Evolutionary conservation across 1,140 invertebrate species (phyloP).

Genomic region (Galendromus occidentalis): DNA sequence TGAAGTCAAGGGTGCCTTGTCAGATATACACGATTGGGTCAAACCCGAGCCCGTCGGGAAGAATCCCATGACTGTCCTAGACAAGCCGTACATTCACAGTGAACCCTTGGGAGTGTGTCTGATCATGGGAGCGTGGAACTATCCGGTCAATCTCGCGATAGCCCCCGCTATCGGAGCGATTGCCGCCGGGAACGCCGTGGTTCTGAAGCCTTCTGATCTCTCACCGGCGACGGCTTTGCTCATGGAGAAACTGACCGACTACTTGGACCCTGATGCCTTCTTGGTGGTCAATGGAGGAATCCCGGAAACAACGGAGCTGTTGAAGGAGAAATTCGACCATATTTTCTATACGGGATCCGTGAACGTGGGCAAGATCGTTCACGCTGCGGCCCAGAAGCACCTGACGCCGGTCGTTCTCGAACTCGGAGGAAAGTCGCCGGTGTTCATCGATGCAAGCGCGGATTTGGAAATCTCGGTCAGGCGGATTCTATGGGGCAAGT

Average conservation of each 20-base stretch:
- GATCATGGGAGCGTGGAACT: conserved; percentile 92
- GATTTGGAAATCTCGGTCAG: conserved; percentile 44
- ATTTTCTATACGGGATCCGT: conserved; percentile 93
- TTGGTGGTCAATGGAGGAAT: conserved; percentile 50
- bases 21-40: conserved; percentile 28
- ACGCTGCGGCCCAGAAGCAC: conserved; percentile 65
- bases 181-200: conserved; percentile 44
- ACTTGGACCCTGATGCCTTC: conserved; percentile 30
- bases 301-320: conserved; percentile 56
- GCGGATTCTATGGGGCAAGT: conserved; percentile 89
- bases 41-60: conserved; percentile 29
- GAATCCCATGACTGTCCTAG: conserved; percentile 32
- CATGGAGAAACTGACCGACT: conserved; percentile 38
- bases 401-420: conserved; percentile 89
- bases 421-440: conserved; percentile 74
- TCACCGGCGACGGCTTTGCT: conserved; percentile 47
- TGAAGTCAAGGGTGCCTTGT: conserved; percentile 20
- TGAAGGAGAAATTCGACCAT: conserved; percentile 81
- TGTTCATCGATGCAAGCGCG: conserved; percentile 57
- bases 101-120: conserved; percentile 53
- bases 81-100: conserved; percentile 31
- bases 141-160: conserved; percentile 67
- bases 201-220: conserved; percentile 59
- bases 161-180: conserved; percentile 59
- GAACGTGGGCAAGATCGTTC: conserved; percentile 48